These are phyloP conservation scores for Argynnis bischoffii DNA, from an alignment of 2,888 invertebrate species.

Conservation along the genomic window DNA sequence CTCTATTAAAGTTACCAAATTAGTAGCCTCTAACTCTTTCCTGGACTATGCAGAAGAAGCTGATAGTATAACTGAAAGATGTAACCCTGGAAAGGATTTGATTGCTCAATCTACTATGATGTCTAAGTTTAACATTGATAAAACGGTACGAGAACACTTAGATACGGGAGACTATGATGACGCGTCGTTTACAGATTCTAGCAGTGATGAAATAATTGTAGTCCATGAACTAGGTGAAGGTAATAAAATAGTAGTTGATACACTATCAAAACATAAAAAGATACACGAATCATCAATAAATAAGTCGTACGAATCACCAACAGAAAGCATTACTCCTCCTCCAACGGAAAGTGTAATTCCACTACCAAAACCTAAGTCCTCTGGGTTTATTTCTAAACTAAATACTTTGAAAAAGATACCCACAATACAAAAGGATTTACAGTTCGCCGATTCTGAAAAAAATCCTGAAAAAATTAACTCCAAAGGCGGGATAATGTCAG, in stretches of 20 bases:
- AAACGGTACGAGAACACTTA: conserved; percentile 66
- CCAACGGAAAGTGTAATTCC: neutral
- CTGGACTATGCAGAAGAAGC: conserved; percentile 68
- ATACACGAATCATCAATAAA: conserved; percentile 21
- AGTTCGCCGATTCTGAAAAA: conserved; percentile 29
- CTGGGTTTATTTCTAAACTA: conserved; percentile 36
- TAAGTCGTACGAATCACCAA: conserved; percentile 31
- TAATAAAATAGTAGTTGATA: conserved; percentile 38
- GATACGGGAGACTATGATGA: conserved; percentile 72
- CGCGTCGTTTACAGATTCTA: conserved; percentile 69
- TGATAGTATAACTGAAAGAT: conserved; percentile 65
- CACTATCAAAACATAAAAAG: conserved; percentile 28
- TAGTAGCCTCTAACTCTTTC: conserved; percentile 68
- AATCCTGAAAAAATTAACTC: conserved; percentile 40
- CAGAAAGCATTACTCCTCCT: conserved; percentile 25
- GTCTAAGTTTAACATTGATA: conserved; percentile 73
- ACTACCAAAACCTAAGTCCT: conserved; percentile 29
- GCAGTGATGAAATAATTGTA: conserved; percentile 68
- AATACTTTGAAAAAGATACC: conserved; percentile 38
- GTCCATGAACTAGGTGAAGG: conserved; percentile 53
- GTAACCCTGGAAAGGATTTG: conserved; percentile 62
- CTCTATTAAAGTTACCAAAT: conserved; percentile 63
- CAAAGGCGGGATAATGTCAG: conserved; percentile 65
- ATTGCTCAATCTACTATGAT: conserved; percentile 73
- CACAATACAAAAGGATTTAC: conserved; percentile 29